phyloP scores from a whole-genome alignment of 2,797 vertebrate genomes.

The Neosalanx taihuensis region DNA sequence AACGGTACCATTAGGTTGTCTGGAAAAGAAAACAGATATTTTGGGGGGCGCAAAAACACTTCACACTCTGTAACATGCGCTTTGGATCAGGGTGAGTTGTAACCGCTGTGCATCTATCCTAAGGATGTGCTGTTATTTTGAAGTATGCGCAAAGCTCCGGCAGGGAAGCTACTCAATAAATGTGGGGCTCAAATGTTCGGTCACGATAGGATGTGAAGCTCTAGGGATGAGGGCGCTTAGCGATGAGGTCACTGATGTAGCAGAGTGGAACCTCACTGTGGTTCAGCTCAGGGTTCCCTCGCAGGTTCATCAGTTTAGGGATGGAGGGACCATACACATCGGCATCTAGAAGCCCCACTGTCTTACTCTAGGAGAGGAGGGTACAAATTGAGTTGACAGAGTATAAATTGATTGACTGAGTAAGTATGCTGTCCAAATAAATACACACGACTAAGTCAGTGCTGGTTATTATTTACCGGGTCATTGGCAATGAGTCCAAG shows the following conservation, averaged over 20 bases:
- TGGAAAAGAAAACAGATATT: conserved; percentile 57
- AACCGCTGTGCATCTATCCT: too few species aligned
- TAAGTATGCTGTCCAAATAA: neutral
- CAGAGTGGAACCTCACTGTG: conserved; percentile 71
- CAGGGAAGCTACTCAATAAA: neutral
- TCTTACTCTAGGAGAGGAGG: conserved; percentile 69
- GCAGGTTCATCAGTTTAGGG: conserved; percentile 96
- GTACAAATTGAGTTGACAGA: neutral
- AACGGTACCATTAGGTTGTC: conserved; percentile 93
- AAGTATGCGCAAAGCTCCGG: neutral
- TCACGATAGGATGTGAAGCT: neutral
- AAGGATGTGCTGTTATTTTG: too few species aligned
- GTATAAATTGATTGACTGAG: neutral
- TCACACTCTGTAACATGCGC: neutral
- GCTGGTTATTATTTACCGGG: conserved; percentile 65
- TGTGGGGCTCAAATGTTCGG: neutral
- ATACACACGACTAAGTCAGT: neutral
- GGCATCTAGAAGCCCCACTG: conserved; percentile 89
- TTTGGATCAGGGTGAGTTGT: neutral
- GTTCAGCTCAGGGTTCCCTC: conserved; percentile 88
- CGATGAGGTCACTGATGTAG: too few species aligned
- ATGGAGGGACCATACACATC: conserved; percentile 92
- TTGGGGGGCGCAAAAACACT: neutral
- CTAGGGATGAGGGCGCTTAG: too few species aligned
- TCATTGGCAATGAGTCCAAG: conserved; percentile 85